Conservation (phyloP, 1,140 invertebrate species). For the Coboldia fuscipes region DNA sequence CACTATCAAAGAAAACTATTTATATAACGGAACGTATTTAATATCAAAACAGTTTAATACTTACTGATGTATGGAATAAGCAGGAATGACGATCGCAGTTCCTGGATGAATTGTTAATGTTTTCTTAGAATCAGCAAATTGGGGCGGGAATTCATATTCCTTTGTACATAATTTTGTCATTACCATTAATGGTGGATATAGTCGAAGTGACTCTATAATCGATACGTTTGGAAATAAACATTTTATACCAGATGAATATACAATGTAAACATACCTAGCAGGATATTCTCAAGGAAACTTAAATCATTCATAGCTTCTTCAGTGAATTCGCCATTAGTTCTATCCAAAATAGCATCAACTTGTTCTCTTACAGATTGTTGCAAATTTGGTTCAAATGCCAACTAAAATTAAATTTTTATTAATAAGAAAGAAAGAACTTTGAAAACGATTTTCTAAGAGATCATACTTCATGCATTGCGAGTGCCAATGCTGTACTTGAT, state of each 20-base stretch:
- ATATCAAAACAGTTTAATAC: conserved; percentile 1
- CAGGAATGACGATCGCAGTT: conserved; percentile 9
- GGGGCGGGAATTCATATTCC: conserved; percentile 7
- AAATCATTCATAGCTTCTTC: conserved; percentile 24
- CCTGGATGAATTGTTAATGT: conserved; percentile 3
- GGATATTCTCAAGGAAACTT: conserved; percentile 22
- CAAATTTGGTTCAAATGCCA: conserved; percentile 26
- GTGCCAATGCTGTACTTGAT: conserved; percentile 10
- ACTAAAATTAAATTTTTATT: conserved; percentile 9
- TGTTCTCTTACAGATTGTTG: conserved; percentile 29
- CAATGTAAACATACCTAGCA: conserved; percentile 4
- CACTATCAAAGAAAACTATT: conserved; percentile 16
- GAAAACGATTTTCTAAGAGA: background rate
- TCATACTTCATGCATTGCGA: conserved; percentile 9
- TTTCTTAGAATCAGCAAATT: background rate
- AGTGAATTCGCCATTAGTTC: conserved; percentile 13
- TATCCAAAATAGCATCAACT: conserved; percentile 20
- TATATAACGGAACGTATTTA: background rate
- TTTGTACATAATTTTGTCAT: conserved; percentile 12
- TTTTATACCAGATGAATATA: conserved; percentile 10
- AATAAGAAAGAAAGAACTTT: conserved; percentile 5
- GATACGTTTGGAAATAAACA: background rate
- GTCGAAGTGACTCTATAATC: conserved; percentile 9
- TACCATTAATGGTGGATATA: conserved; percentile 12
- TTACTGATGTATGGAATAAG: conserved; percentile 12